Base-by-base conservation (phyloP, 37 sponge, comb jelly and placozoan genomes). In the Halichondria panicea region DNA sequence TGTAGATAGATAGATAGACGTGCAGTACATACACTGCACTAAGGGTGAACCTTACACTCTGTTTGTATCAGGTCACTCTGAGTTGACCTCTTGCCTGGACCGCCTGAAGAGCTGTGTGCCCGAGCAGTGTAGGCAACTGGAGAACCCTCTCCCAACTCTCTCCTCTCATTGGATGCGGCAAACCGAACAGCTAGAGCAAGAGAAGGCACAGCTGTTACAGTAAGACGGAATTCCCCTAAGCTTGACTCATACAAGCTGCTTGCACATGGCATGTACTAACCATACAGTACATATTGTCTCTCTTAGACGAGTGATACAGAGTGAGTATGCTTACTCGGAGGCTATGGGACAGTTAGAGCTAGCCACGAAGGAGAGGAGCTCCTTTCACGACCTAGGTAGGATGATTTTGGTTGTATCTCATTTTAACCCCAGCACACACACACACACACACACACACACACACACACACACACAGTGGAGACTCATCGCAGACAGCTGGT, bases 301-400 rank as follows among this genome's bases (percentile, higher is more conserved):
- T 54, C 18, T 1, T 56, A 78, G 78, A 68, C 28, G 68, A 40
- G 35, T 78, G 27, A 66, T 64, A 43, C 44, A 67, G 24, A 64
- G 66, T 27, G 66, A 66, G 48, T 67, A 9, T 12, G 78, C 78
- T 19, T 78, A 78, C 27, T 78, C 78, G 6, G 57, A 78, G 53
- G 39, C 57, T 41, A 66, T 35, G 40, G 34, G 35, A 11, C n/a
- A 36, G 43, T 24, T 78, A 55, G 67, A 78, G 30, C 37, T 38
- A 12, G 6, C 52, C 42, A 48, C 34, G 27, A 28, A 41, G 36
- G 32, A 22, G 41, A 31, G 24, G 27, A 8, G 55, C 6, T 25
- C 21, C 3, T 56, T 31, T 13, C 60, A 70, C 38, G 58, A 45
- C 25, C 72, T 71, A 31, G 32, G 81, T 80, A 80, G 43, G 3